Evolutionary conservation across 2,113 vertebrate species (phyloP), one percentile per base, ranked within the genome.

Genomic region (Grantiella picta): DNA sequence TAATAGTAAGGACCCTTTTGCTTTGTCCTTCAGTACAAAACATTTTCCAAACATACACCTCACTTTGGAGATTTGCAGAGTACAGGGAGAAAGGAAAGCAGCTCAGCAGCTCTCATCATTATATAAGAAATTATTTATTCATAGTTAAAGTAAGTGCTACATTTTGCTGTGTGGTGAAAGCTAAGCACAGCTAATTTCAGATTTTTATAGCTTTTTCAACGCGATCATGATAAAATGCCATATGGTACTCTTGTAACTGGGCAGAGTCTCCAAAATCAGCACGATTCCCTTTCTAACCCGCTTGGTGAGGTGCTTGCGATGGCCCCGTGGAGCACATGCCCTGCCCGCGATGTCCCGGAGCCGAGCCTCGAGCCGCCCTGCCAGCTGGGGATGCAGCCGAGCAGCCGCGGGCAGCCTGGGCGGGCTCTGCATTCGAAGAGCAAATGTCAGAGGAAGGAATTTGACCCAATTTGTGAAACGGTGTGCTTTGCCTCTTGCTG

Each of bases 401-500:
- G 38, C 24, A 49, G 6, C 49, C 0, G 5, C 54, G 0, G 31
- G 87, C 31, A 22, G 45, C 5, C 64, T 15, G 8, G 5, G 59
- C 81, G 15, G 38, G 13, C 23, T 0, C 45, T 6, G 12, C 1
- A 1, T 8, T 12, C 3, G 0, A 11, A 11, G 11, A 40, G 28
- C 17, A 15, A 63, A 42, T 15, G 35, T 7, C 91, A 45, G 38
- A 63, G 79, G 42, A 20, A 1, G 56, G 64, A 75, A 82, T n/a
- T 11, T 79, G 77, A 82, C 82, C 68, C 57, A 7, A 0, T 86
- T 82, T 7, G 6, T 16, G 47, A 71, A 56, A 12, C 1, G 0
- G 6, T 53, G 96, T 97, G 93, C 89, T 92, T 75, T 97, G 91
- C 97, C 94, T 97, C 94, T 96, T 98, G 96, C 97, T 98, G 98